Conservation (phyloP, 2,888 invertebrate genomes). For the Drosophila eohydei region DNA sequence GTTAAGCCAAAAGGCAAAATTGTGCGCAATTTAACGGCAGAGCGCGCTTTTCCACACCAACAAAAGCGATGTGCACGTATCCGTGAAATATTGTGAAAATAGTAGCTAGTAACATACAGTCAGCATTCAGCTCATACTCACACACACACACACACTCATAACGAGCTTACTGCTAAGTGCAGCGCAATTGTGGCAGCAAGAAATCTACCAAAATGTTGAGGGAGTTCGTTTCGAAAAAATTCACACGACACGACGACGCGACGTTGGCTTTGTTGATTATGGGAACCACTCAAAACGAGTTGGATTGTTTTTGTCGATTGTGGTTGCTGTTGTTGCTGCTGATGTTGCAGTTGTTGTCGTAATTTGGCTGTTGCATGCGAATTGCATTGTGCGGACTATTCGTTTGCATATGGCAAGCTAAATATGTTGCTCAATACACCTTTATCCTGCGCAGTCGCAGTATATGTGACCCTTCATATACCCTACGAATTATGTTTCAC, state of each 20-base stretch:
- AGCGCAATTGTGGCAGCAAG: slow-evolving; percentile 49
- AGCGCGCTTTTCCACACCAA: slow-evolving; percentile 69
- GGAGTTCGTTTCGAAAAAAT: slow-evolving; percentile 60
- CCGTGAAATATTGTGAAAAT: slow-evolving; percentile 82
- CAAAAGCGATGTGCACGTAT: slow-evolving; percentile 69
- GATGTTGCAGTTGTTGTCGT: slow-evolving; percentile 32
- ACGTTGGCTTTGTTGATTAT: slow-evolving; percentile 59
- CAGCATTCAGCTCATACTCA: slow-evolving; percentile 19
- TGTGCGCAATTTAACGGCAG: slow-evolving; percentile 78
- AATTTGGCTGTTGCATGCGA: slow-evolving; percentile 54
- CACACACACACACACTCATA: slow-evolving; percentile 12
- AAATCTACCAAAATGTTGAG: slow-evolving; percentile 56
- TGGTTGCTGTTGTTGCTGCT: slow-evolving; percentile 30
- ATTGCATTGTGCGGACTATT: slow-evolving; percentile 31
- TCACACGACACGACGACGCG: slow-evolving; percentile 64
- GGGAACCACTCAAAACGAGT: slow-evolving; percentile 77
- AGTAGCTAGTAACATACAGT: slow-evolving; percentile 34
- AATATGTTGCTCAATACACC: neutral
- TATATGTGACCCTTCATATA: neutral
- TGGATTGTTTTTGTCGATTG: slow-evolving; percentile 50
- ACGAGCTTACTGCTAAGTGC: slow-evolving; percentile 45
- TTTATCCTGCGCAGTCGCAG: neutral
- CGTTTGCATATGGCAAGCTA: slow-evolving; percentile 23
- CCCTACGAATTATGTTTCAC: neutral
- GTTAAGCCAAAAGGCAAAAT: slow-evolving; percentile 78